Evolutionary conservation across 2,797 vertebrate genomes (phyloP).

Genomic region (Nasua narica): DNA sequence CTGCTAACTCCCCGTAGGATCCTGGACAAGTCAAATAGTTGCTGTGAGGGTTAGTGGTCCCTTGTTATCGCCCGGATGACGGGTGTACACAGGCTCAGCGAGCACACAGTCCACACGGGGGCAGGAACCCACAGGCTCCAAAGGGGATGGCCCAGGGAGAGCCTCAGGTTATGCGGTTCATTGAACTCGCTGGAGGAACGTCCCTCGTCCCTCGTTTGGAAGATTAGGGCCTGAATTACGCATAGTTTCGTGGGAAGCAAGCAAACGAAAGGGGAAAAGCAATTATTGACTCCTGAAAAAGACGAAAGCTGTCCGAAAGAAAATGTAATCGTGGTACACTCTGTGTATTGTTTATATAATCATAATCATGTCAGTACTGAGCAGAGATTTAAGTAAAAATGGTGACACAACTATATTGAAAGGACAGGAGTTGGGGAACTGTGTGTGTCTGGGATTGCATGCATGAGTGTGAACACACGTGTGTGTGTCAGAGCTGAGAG

Average conservation of each 20-base stretch:
- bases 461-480: not conserved
- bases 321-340: not conserved
- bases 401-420: not conserved
- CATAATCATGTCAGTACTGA: not conserved
- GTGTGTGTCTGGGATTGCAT: not conserved
- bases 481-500: not conserved
- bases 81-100: not conserved
- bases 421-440: not conserved
- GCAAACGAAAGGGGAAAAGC: not conserved
- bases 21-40: no score
- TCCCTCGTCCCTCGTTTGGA: not conserved
- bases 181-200: not conserved
- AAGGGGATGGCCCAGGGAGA: not conserved
- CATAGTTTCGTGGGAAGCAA: not conserved
- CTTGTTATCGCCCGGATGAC: not conserved
- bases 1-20: no score
- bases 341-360: not conserved
- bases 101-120: accelerated
- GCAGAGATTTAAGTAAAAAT: not conserved
- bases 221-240: not conserved
- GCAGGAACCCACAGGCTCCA: not conserved
- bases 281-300: not conserved
- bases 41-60: no score
- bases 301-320: not conserved
- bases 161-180: not conserved